A percentile compares a stretch with the other conserved stretches of the same genome.
Conservation (phyloP, 2,888 invertebrate genomes). For the Parascotia fuliginaria region DNA sequence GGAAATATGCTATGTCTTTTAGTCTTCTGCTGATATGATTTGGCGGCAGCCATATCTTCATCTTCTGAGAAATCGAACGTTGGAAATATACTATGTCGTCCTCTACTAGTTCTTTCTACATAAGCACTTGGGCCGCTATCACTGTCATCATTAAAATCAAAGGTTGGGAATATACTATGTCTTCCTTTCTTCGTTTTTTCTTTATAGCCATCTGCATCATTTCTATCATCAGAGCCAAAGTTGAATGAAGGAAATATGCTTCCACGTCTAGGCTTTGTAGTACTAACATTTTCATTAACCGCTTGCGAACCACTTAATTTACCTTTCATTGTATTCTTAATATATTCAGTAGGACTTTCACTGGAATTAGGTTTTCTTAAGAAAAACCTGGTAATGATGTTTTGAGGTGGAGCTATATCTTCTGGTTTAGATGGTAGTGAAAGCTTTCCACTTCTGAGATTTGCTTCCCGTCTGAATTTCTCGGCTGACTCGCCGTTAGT, state of each 20-base stretch:
- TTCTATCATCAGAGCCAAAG: constrained; percentile 59
- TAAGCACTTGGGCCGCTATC: constrained; percentile 57
- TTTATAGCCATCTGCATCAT: constrained; percentile 66
- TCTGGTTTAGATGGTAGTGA: constrained; percentile 66
- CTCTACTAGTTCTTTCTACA: constrained; percentile 66
- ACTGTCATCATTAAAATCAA: constrained; percentile 70
- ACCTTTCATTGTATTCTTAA: constrained; percentile 70
- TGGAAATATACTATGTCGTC: constrained; percentile 72
- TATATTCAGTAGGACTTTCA: constrained; percentile 68
- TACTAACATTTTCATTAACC: constrained; percentile 55
- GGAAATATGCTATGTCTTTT: constrained; percentile 76
- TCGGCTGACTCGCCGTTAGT: constrained; percentile 87
- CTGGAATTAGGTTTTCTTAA: constrained; percentile 65
- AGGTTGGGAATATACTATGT: constrained; percentile 72
- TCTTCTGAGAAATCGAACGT: constrained; percentile 76
- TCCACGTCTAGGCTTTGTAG: constrained; percentile 61
- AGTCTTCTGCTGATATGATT: constrained; percentile 62
- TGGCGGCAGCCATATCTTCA: constrained; percentile 63
- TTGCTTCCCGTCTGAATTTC: constrained; percentile 84
- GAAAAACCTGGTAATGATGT: constrained; percentile 65
- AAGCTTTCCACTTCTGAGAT: constrained; percentile 73
- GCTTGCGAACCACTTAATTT: constrained; percentile 61
- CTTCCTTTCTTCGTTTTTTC: constrained; percentile 72
- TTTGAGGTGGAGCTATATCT: constrained; percentile 55
- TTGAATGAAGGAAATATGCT: constrained; percentile 72